Conservation (phyloP, 2,888 invertebrate species). For the Tholera decimalis region DNA sequence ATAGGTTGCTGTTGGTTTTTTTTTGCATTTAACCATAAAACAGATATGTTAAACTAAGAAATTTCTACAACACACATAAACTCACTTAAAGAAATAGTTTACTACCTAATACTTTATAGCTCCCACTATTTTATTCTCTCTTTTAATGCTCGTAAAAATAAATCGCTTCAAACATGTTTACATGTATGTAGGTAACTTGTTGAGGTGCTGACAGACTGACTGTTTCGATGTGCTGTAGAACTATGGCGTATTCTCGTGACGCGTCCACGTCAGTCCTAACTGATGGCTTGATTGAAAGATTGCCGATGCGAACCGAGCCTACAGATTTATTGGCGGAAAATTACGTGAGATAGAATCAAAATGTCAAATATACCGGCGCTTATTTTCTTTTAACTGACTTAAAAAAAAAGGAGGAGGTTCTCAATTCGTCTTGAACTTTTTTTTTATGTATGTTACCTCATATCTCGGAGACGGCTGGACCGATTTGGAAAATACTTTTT, state of each 20-base stretch:
- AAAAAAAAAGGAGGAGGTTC: too few species aligned
- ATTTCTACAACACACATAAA: slow-evolving; percentile 3
- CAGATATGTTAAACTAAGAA: not conserved
- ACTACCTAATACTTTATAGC: slow-evolving; percentile 28
- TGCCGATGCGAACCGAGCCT: slow-evolving; percentile 30
- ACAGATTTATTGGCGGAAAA: slow-evolving; percentile 54
- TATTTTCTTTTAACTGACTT: too few species aligned
- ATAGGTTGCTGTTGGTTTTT: too few species aligned
- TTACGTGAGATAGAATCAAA: slow-evolving; percentile 38
- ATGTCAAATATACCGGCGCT: slow-evolving; percentile 12
- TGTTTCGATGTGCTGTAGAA: slow-evolving; percentile 19
- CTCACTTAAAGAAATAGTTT: slow-evolving; percentile 10
- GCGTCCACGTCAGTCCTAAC: slow-evolving; percentile 33
- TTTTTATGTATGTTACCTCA: too few species aligned
- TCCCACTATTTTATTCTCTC: slow-evolving; percentile 19
- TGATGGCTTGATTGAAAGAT: slow-evolving; percentile 52
- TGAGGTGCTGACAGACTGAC: slow-evolving; percentile 31
- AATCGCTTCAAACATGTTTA: slow-evolving; percentile 35
- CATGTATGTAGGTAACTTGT: slow-evolving; percentile 30
- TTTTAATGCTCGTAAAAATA: slow-evolving; percentile 34
- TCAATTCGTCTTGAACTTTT: too few species aligned
- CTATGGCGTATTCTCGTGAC: slow-evolving; percentile 26
- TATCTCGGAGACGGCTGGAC: too few species aligned
- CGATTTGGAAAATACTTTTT: too few species aligned
- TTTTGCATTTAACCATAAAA: not conserved